phyloP scores from a whole-genome alignment of 2,888 invertebrate genomes.

The Margaritifera margaritifera region DNA sequence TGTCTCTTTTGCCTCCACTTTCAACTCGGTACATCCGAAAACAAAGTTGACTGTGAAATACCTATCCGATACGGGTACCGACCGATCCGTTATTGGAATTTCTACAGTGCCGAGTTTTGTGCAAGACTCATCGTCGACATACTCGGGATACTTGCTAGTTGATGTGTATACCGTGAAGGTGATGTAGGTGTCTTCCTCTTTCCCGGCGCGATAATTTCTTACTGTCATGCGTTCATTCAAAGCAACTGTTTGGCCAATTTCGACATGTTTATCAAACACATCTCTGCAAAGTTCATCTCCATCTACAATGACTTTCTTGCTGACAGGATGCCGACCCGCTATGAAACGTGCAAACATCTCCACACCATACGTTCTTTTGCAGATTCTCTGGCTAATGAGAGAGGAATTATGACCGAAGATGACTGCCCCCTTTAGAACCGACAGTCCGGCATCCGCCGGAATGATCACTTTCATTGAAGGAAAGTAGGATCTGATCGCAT shows the following conservation, averaged over 20 bases:
- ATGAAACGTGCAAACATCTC: slow-evolving; percentile 17
- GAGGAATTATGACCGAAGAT: slow-evolving; percentile 37
- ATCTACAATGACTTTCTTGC: slow-evolving; percentile 19
- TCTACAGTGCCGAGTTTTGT: slow-evolving; percentile 27
- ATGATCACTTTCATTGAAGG: slow-evolving; percentile 31
- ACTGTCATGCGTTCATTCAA: slow-evolving; percentile 24
- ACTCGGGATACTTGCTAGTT: slow-evolving; percentile 22
- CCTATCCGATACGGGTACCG: slow-evolving; percentile 13
- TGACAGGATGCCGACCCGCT: slow-evolving; percentile 21
- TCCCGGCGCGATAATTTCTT: slow-evolving; percentile 20
- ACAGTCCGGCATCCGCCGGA: slow-evolving; percentile 36
- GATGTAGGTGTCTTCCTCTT: slow-evolving; percentile 14
- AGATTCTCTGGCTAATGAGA: slow-evolving; percentile 27
- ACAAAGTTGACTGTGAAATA: slow-evolving; percentile 28
- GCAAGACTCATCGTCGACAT: slow-evolving; percentile 24
- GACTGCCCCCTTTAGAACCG: slow-evolving; percentile 42
- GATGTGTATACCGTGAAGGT: slow-evolving; percentile 28
- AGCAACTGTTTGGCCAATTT: slow-evolving; percentile 25
- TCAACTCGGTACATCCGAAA: slow-evolving; percentile 40
- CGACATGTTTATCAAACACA: slow-evolving; percentile 34
- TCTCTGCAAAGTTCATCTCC: slow-evolving; percentile 24
- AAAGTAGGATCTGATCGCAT: slow-evolving; percentile 22
- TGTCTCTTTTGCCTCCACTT: slow-evolving; percentile 30
- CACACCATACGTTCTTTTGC: slow-evolving; percentile 37
- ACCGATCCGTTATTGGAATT: slow-evolving; percentile 15